Conservation (phyloP, 2,888 invertebrate genomes). For the Belgica antarctica region DNA sequence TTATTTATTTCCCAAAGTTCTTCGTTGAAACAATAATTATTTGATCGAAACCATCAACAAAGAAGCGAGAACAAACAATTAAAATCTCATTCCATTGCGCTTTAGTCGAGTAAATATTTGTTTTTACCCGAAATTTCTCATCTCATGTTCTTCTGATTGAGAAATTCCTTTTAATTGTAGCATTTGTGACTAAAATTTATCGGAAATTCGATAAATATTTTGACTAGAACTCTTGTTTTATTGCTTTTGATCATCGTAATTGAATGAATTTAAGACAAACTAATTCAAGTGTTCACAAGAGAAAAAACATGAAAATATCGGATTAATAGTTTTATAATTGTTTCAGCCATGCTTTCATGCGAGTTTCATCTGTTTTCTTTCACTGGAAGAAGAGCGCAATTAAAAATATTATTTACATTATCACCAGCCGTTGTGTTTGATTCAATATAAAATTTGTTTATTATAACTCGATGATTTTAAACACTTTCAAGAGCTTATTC, state of each 20-base stretch:
- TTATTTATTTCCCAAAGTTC: too few relatives aligned
- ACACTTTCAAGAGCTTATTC: background rate
- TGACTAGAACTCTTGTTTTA: too few relatives aligned
- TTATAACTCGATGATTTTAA: background rate
- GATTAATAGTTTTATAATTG: background rate
- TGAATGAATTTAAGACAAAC: too few relatives aligned
- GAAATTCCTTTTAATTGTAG: too few relatives aligned
- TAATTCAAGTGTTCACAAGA: background rate
- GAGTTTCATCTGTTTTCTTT: background rate
- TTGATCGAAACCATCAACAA: conserved; percentile 23
- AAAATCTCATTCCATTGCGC: background rate
- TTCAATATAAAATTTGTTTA: background rate
- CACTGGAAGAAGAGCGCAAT: background rate
- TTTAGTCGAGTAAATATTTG: background rate
- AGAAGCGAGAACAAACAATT: conserved; percentile 10
- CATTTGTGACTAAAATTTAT: too few relatives aligned
- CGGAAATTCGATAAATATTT: too few relatives aligned
- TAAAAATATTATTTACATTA: background rate
- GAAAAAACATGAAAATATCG: background rate
- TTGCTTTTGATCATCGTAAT: too few relatives aligned
- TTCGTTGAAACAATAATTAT: background rate
- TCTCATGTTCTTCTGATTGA: too few relatives aligned
- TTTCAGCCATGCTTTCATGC: background rate
- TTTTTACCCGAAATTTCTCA: too few relatives aligned
- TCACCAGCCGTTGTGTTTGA: background rate